Conservation (phyloP, 2,797 vertebrate genomes). For the Clarias laeviceps region DNA sequence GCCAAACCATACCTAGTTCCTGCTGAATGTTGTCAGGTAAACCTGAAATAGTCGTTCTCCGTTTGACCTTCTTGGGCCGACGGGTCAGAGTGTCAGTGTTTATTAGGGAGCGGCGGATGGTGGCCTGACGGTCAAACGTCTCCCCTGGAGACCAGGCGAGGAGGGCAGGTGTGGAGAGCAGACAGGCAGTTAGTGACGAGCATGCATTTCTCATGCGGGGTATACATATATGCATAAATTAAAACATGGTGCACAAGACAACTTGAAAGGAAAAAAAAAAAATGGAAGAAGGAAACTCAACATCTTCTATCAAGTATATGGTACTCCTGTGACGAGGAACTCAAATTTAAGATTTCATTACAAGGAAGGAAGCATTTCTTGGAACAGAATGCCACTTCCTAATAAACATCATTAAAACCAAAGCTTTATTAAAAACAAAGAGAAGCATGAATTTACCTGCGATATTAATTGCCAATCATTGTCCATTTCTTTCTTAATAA, state of each 20-base stretch:
- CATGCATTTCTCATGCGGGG: conserved; percentile 86
- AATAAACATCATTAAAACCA: neutral
- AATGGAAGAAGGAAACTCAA: neutral
- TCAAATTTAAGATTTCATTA: neutral
- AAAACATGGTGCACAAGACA: conserved; percentile 39
- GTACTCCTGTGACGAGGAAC: neutral
- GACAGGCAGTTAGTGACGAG: conserved; percentile 85
- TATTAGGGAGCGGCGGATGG: conserved; percentile 96
- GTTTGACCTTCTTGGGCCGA: conserved; percentile 99
- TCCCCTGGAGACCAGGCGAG: conserved; percentile 89
- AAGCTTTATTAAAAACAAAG: neutral
- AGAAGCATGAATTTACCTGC: neutral
- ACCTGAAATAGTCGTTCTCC: conserved; percentile 99
- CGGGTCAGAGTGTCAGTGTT: conserved; percentile 98
- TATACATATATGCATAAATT: conserved; percentile 35
- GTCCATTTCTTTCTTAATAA: neutral
- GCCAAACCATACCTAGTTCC: conserved; percentile 95
- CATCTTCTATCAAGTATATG: no score
- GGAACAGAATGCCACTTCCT: neutral
- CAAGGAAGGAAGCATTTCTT: no score
- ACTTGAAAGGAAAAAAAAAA: neutral
- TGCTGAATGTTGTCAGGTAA: conserved; percentile 95
- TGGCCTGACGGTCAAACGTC: conserved; percentile 99
- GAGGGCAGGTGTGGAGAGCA: conserved; percentile 41
- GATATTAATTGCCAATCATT: neutral